phyloP scores from a whole-genome alignment of 2,797 vertebrate species.

The Nyctibius grandis region DNA sequence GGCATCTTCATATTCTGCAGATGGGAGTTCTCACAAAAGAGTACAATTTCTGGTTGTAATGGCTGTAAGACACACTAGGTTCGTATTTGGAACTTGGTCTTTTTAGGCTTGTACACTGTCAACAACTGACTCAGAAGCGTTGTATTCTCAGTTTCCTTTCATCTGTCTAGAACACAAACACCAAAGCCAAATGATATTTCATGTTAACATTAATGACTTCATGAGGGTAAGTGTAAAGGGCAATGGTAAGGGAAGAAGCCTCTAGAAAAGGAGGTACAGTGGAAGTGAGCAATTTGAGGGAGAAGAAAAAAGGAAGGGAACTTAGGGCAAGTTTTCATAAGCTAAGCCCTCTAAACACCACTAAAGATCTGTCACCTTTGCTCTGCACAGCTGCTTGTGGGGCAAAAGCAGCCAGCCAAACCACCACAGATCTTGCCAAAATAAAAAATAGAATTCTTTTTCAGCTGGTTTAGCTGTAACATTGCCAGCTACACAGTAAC shows the following conservation, averaged over 20 bases:
- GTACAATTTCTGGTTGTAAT: neutral
- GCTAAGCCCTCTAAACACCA: neutral
- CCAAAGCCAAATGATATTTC: neutral
- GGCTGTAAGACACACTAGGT: neutral
- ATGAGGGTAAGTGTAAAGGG: neutral
- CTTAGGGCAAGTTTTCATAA: neutral
- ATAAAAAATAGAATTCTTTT: neutral
- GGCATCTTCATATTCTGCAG: constrained; percentile 22
- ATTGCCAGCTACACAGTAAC: neutral
- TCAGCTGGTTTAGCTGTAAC: neutral
- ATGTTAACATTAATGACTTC: neutral
- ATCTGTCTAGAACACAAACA: neutral
- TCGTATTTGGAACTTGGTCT: constrained; percentile 20
- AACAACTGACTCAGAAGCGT: constrained; percentile 41
- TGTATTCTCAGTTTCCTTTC: constrained; percentile 4
- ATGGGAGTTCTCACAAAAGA: constrained; percentile 25
- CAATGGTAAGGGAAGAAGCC: neutral
- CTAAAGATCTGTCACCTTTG: neutral
- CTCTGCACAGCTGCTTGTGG: neutral
- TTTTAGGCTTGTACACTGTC: constrained; percentile 1
- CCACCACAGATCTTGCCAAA: neutral
- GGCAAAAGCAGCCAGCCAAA: neutral
- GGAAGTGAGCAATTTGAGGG: neutral
- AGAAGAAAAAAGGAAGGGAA: neutral
- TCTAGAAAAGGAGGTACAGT: neutral